Conservation (phyloP, 2,113 vertebrate species). For the Bubalus kerabau region DNA sequence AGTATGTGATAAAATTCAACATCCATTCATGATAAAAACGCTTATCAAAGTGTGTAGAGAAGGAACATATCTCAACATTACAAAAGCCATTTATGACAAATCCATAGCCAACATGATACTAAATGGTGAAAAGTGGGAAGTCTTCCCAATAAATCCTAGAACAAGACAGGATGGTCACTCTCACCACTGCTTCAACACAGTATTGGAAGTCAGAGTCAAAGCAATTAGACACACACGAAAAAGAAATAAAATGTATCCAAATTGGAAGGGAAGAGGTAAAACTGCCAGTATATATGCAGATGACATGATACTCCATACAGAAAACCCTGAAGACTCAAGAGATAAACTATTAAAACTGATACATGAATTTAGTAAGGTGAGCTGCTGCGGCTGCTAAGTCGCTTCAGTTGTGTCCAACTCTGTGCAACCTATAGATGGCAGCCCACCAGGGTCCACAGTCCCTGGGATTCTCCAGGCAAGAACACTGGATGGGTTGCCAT, state of each 20-base stretch:
- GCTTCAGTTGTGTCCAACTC: fast-evolving
- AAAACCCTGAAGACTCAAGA: background rate
- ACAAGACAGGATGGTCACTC: background rate
- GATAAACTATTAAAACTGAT: background rate
- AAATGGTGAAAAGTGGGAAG: background rate
- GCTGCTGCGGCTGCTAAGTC: too few relatives aligned
- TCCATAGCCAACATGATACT: background rate
- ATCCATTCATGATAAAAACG: background rate
- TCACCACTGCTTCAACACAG: background rate
- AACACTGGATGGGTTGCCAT: too few relatives aligned
- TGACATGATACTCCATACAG: background rate
- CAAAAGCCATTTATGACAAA: background rate
- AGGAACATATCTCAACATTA: background rate
- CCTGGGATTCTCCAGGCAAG: too few relatives aligned
- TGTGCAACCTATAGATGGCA: fast-evolving
- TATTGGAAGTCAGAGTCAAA: background rate
- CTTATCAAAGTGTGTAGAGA: background rate
- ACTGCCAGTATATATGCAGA: background rate
- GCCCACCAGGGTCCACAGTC: fast-evolving
- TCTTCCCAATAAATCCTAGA: background rate
- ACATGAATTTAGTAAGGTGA: background rate
- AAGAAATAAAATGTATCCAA: background rate
- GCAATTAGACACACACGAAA: background rate
- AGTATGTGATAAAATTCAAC: background rate
- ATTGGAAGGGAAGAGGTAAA: background rate